Base-by-base conservation (phyloP, 2,797 vertebrate genomes). In the Sciurus carolinensis region DNA sequence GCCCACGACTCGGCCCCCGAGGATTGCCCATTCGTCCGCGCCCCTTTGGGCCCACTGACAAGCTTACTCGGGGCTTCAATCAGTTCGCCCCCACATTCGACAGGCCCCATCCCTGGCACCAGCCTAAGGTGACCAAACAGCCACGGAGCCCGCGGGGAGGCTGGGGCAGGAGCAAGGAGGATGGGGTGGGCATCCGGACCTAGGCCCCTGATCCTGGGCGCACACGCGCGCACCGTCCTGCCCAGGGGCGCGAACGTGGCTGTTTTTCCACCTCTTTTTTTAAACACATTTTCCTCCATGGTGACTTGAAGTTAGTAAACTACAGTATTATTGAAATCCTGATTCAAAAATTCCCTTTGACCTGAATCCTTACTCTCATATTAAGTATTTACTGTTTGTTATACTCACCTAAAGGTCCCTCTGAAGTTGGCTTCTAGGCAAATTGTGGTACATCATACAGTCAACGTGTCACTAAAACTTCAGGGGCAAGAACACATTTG, bases 181-280 rank as follows among this genome's bases (percentile, higher is more conserved):
- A 36, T 5, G 20, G 30, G 44, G 4, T 20, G 26, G 11, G 44
- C 17, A 2, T 15, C 9, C 28, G 82, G 75, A 59, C 85, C 30
- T 14, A 33, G 5, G 4, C 71, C 73, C 82, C 12, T 47, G 87
- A 91, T 26, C 77, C 50, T 80, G 79, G 96, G 59, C 59, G 39
- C 93, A 87, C 96, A 81, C 50, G 84, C 89, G 42, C 94, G 66
- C 94, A 54, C 39, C 39, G 39, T 39, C 39, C 39, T 39, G 39
- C 39, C 39, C 39, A 3, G 4, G 39, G 39, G 39, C 39, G 4
- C 39, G 39, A 97, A 98, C 97, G 98, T 98, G 98, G 98, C 98
- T 96, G 98, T 96, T 98, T 92, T 62, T 26, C 59, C 26, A 62
- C 24, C 4, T 59, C 54, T 10, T 50, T 64, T 22, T 42, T 44